Evolutionary conservation across 2,113 vertebrate genomes (phyloP).

Genomic region (Ictalurus furcatus): DNA sequence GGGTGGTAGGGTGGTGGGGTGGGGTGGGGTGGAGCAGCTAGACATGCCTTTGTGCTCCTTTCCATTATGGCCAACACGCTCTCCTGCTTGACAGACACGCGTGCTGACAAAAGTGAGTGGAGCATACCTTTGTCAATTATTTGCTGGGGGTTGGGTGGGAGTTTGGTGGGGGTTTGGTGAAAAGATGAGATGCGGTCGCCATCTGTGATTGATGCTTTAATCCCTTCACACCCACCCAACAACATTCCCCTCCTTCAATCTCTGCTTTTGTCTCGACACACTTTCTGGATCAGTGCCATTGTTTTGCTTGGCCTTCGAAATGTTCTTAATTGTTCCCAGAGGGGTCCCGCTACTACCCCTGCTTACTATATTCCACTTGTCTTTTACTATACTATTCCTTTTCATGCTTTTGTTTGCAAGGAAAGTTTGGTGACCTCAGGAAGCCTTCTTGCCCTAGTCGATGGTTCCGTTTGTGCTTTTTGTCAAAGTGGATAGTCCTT

Average conservation of each 20-base stretch:
- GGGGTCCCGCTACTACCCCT: not conserved
- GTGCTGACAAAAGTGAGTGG: conserved; percentile 70
- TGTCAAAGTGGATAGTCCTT: conserved; percentile 47
- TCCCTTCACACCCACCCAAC: conserved; percentile 50
- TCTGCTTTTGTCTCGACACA: conserved; percentile 54
- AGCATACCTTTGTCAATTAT: conserved; percentile 63
- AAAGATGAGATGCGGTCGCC: conserved; percentile 73
- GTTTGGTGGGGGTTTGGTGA: conserved; percentile 61
- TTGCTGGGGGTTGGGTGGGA: conserved; percentile 44
- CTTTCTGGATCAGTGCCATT: conserved; percentile 39
- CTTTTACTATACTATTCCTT: conserved; percentile 7
- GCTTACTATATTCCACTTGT: not conserved
- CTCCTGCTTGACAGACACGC: conserved; percentile 74
- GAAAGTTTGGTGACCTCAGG: conserved; percentile 41
- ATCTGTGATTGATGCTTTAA: conserved; percentile 77
- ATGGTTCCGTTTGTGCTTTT: conserved; percentile 46
- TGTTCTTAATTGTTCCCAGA: conserved; percentile 25
- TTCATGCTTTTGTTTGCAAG: conserved; percentile 29
- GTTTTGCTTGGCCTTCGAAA: conserved; percentile 31
- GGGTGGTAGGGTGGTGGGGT: not conserved
- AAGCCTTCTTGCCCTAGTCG: conserved; percentile 21
- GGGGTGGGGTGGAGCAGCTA: conserved; percentile 47
- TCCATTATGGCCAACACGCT: conserved; percentile 76
- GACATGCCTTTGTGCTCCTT: conserved; percentile 67
- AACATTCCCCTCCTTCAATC: conserved; percentile 27